A percentile compares a stretch with the other conserved stretches of the same genome.
Conservation (phyloP, 2,888 invertebrate species). For the Nomada flava region DNA sequence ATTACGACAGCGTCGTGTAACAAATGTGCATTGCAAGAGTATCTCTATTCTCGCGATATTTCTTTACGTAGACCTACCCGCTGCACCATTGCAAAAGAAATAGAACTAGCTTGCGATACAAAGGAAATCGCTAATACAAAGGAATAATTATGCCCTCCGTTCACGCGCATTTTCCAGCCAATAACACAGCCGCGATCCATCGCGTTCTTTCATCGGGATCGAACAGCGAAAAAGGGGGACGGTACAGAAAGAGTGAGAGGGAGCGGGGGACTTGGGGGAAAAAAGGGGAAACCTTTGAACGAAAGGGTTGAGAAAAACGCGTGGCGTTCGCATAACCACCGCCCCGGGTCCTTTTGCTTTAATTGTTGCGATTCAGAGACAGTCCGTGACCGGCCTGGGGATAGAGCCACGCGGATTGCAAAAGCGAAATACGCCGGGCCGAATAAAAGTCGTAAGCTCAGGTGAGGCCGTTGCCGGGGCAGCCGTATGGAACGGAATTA, state of each 20-base stretch:
- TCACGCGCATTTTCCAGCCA: constrained; percentile 15
- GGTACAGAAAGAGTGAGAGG: too few relatives aligned
- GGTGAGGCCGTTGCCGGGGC: constrained; percentile 24
- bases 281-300: background rate
- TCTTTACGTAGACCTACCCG: too few relatives aligned
- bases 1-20: too few relatives aligned
- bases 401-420: constrained; percentile 25
- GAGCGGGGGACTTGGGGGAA: background rate
- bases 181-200: constrained; percentile 4
- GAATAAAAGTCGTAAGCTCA: constrained; percentile 60
- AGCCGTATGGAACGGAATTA: constrained; percentile 53
- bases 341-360: constrained; percentile 64
- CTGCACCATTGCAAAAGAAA: background rate
- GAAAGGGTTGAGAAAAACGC: background rate
- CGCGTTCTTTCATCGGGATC: constrained; percentile 19
- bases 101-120: background rate
- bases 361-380: constrained; percentile 74
- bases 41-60: too few relatives aligned
- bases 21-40: too few relatives aligned
- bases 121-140: background rate
- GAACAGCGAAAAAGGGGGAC: background rate
- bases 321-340: background rate
- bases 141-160: constrained; percentile 3
- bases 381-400: constrained; percentile 71
- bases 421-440: constrained; percentile 21